Conservation (phyloP, 2,888 invertebrate genomes). For the Crepidodera aurea region DNA sequence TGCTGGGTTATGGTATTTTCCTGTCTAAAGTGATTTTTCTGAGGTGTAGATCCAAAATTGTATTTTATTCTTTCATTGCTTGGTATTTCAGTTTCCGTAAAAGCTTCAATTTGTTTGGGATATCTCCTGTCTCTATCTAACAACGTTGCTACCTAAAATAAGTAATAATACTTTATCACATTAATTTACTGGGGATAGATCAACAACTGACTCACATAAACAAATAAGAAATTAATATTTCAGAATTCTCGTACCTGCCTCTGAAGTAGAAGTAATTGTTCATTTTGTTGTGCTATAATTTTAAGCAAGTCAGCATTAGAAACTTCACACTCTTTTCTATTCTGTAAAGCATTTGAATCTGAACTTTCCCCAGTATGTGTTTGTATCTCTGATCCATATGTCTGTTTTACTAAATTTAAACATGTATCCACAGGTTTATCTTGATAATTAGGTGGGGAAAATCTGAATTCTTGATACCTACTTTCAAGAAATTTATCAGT, state of each 20-base stretch:
- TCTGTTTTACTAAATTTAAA: conserved; percentile 25
- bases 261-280: conserved; percentile 71
- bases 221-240: no score
- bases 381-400: conserved; percentile 38
- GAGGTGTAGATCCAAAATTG: conserved; percentile 35
- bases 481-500: conserved; percentile 2
- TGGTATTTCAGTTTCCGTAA: conserved; percentile 34
- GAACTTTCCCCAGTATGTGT: conserved; percentile 21
- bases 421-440: neutral
- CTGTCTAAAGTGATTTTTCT: conserved; percentile 41
- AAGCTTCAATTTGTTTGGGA: conserved; percentile 47
- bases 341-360: conserved; percentile 29
- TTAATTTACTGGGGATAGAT: no score
- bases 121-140: conserved; percentile 54
- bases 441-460: neutral
- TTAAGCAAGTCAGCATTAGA: conserved; percentile 69
- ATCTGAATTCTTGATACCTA: neutral
- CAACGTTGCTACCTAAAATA: conserved; percentile 69
- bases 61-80: conserved; percentile 27
- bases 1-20: conserved; percentile 25
- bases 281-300: conserved; percentile 69
- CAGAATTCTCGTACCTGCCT: conserved; percentile 64
- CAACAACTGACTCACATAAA: no score
- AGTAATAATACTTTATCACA: neutral
- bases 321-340: conserved; percentile 60